Conservation (phyloP, 1,140 invertebrate species). For the Tetramorium alpestre region DNA sequence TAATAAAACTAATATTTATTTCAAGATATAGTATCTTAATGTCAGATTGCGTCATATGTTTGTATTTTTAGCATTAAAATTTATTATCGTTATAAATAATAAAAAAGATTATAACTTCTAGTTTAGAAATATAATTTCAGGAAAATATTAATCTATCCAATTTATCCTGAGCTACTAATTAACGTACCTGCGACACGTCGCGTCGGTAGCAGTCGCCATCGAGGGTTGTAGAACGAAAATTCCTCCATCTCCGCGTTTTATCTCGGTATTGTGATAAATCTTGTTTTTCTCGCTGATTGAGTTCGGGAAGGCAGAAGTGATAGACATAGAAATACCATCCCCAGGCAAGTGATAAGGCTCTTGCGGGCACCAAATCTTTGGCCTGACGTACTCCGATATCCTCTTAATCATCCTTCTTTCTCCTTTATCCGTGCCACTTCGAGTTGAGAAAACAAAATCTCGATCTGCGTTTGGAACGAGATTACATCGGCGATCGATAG, state of each 20-base stretch:
- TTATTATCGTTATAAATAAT: neutral
- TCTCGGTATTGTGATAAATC: constrained; percentile 17
- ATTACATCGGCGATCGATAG: neutral
- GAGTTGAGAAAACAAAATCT: neutral
- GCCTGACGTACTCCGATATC: constrained; percentile 15
- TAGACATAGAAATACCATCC: constrained; percentile 74
- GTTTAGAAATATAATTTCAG: neutral
- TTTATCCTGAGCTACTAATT: neutral
- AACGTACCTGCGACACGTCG: constrained; percentile 58
- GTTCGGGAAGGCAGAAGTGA: constrained; percentile 62
- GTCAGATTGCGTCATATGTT: neutral
- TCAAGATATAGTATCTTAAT: neutral
- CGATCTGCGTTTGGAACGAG: neutral
- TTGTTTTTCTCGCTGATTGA: neutral
- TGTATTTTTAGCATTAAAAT: neutral
- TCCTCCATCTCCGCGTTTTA: constrained; percentile 32
- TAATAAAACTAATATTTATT: neutral
- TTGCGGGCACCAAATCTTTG: constrained; percentile 65
- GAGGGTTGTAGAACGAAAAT: constrained; percentile 50
- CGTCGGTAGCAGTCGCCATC: constrained; percentile 36
- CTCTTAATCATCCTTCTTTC: constrained; percentile 49
- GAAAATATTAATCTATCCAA: neutral
- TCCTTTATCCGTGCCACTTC: neutral
- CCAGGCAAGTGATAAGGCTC: constrained; percentile 64
- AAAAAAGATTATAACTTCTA: neutral